A percentile compares a stretch with the other conserved stretches of the same genome.
phyloP scores from a whole-genome alignment of 2,113 vertebrate species.

The Oplegnathus fasciatus region DNA sequence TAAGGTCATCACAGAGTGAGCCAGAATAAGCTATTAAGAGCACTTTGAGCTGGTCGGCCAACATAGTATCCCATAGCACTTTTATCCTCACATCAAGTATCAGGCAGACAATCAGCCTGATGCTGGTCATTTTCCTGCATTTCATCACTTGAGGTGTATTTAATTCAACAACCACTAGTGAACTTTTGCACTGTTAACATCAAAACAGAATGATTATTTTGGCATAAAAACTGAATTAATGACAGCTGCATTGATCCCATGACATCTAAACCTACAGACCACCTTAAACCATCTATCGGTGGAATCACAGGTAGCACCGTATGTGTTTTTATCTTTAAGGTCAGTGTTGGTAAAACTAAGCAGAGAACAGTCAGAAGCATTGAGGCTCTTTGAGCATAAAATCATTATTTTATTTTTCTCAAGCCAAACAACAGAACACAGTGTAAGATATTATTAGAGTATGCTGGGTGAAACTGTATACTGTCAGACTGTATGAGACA shows the following conservation, averaged over 20 bases:
- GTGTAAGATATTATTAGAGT: background rate
- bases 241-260: background rate
- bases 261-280: background rate
- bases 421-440: background rate
- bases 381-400: background rate
- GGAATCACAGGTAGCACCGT: background rate
- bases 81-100: background rate
- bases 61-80: background rate
- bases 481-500: constrained; percentile 3
- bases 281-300: background rate
- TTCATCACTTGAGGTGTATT: background rate
- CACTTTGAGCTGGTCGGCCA: background rate
- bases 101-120: background rate
- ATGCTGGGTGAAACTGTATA: background rate
- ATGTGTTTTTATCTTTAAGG: background rate
- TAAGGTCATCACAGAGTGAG: constrained; percentile 3
- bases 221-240: background rate
- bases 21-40: constrained; percentile 28
- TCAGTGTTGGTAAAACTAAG: background rate
- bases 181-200: background rate
- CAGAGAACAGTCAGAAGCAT: background rate
- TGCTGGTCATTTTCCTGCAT: background rate
- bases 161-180: background rate
- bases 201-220: background rate
- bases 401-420: background rate